Evolutionary conservation across 2,113 vertebrate genomes (phyloP).

Genomic region (Misgurnus mizolepis): DNA sequence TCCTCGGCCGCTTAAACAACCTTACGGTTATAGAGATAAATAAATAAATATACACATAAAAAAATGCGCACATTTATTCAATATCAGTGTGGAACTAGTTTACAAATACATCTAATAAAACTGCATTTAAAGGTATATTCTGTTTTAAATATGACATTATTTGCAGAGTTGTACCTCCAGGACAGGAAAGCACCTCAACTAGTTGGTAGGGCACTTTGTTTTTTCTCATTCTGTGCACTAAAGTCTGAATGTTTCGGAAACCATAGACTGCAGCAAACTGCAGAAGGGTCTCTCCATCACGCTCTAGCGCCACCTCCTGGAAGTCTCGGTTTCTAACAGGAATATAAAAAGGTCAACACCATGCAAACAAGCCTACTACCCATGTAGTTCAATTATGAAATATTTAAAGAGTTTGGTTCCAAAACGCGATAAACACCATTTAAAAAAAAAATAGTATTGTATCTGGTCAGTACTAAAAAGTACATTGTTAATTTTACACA

Average conservation of each 20-base stretch:
- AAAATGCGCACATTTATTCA: no score
- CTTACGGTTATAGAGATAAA: conserved; percentile 64
- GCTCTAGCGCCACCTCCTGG: conserved; percentile 90
- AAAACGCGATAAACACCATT: no score
- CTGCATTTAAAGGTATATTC: no score
- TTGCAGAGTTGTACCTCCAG: conserved; percentile 78
- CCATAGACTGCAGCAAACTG: conserved; percentile 92
- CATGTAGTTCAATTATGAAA: neutral
- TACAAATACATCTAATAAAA: neutral
- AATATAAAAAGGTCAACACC: neutral
- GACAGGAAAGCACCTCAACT: conserved; percentile 94
- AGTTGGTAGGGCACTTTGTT: conserved; percentile 89
- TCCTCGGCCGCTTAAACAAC: conserved; percentile 88
- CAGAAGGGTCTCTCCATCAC: conserved; percentile 86
- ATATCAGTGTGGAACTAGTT: no score
- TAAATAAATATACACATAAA: neutral
- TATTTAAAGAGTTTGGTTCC: neutral
- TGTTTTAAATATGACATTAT: neutral
- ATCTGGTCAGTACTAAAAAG: no score
- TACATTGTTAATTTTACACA: no score
- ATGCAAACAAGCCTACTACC: neutral
- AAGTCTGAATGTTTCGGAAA: conserved; percentile 93
- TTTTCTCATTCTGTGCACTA: conserved; percentile 89
- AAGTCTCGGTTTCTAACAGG: conserved; percentile 92
- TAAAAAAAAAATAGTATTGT: no score